Conservation (phyloP, 1,140 invertebrate genomes). For the Hylyphantes graminicola region DNA sequence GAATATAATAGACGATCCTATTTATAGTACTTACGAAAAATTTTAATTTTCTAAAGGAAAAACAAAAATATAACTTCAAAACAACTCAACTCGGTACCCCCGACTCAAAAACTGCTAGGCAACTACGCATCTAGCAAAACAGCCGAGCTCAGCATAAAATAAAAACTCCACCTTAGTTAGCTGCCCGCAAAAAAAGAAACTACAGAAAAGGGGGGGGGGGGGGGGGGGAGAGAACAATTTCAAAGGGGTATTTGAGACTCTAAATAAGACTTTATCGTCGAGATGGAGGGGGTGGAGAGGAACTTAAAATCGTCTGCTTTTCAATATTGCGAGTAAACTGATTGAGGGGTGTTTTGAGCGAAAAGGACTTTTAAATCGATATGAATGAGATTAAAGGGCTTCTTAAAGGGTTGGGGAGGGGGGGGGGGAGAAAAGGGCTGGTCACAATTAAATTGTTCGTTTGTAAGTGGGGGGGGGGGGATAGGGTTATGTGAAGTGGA, state of each 20-base stretch:
- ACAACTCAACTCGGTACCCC: too few relatives aligned
- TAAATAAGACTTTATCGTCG: not conserved
- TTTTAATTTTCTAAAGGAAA: too few relatives aligned
- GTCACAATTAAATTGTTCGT: slow-evolving; percentile 55
- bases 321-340: slow-evolving; percentile 54
- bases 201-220: too few relatives aligned
- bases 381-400: slow-evolving; percentile 54
- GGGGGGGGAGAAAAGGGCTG: slow-evolving; percentile 1
- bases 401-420: slow-evolving; percentile 15
- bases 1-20: too few relatives aligned
- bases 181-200: not conserved
- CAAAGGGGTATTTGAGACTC: too few relatives aligned
- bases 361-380: slow-evolving; percentile 55
- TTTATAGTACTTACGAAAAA: too few relatives aligned
- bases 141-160: slow-evolving; percentile 47
- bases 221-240: too few relatives aligned
- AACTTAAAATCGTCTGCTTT: slow-evolving; percentile 35
- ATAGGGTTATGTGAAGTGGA: slow-evolving; percentile 6
- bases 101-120: not conserved
- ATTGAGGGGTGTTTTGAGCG: slow-evolving; percentile 30
- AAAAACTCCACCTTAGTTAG: slow-evolving; percentile 46
- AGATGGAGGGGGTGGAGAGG: not conserved
- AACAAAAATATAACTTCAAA: too few relatives aligned
- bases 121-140: not conserved
- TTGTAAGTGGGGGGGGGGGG: not conserved